phyloP scores from a whole-genome alignment of 2,888 invertebrate species.

The Chelonus formosanus region DNA sequence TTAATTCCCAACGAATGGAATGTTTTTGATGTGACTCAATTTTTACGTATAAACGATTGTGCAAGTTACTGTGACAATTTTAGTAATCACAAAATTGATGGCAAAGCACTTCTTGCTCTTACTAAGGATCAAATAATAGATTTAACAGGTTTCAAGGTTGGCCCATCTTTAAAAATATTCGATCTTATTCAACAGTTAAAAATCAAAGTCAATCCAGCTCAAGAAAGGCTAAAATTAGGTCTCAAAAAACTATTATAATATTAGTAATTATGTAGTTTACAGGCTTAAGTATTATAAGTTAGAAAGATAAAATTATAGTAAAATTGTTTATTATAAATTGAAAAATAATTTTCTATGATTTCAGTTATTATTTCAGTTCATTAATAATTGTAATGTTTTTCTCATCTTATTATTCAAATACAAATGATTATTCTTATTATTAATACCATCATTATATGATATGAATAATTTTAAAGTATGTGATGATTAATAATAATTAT shows the following conservation, averaged over 20 bases:
- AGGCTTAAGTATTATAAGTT: too few relatives aligned
- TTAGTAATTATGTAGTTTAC: too few relatives aligned
- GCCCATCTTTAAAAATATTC: conserved; percentile 91
- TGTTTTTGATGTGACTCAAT: conserved; percentile 86
- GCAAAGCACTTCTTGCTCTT: conserved; percentile 80
- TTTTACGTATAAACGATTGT: conserved; percentile 87
- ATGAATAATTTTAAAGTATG: too few relatives aligned
- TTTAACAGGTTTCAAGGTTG: conserved; percentile 91
- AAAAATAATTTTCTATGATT: too few relatives aligned
- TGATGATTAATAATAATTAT: too few relatives aligned
- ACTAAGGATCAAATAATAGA: conserved; percentile 91
- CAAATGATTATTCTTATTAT: too few relatives aligned
- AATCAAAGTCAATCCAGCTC: conserved; percentile 81
- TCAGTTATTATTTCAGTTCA: too few relatives aligned
- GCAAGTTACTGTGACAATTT: conserved; percentile 71
- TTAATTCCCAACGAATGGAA: conserved; percentile 79
- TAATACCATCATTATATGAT: too few relatives aligned
- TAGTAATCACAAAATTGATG: conserved; percentile 76
- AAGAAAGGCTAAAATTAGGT: conserved; percentile 74
- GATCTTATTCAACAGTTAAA: conserved; percentile 92
- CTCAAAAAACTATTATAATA: conserved; percentile 73
- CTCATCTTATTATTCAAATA: too few relatives aligned
- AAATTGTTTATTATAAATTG: too few relatives aligned
- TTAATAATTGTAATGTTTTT: too few relatives aligned
- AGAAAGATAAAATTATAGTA: too few relatives aligned